Percentiles rank a stretch among this genome's conserved stretches.
Evolutionary conservation across 1,140 invertebrate genomes (phyloP).

Genomic region (Platorchestia sp.): DNA sequence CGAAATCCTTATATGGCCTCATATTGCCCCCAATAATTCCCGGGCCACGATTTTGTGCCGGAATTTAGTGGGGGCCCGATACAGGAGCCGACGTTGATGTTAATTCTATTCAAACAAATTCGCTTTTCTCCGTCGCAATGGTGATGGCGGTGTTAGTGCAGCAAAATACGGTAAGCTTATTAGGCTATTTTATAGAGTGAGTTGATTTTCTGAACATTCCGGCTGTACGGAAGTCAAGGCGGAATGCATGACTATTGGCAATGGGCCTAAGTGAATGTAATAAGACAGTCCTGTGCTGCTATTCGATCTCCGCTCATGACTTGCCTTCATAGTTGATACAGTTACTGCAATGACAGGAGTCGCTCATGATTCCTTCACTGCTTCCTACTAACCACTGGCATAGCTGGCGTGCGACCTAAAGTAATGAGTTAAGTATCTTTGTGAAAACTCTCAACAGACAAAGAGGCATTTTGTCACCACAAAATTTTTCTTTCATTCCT

Average conservation of each 20-base stretch:
- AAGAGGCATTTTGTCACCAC: too few species aligned
- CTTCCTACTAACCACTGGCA: too few species aligned
- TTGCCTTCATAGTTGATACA: neutral
- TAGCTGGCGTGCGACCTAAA: too few species aligned
- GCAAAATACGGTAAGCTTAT: slow-evolving; percentile 53
- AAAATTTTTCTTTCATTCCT: too few species aligned
- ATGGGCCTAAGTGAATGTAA: neutral
- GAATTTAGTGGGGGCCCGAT: slow-evolving; percentile 42
- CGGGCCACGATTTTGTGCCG: neutral
- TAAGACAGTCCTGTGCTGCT: neutral
- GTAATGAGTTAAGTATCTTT: too few species aligned
- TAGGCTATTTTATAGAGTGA: slow-evolving; percentile 40
- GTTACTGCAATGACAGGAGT: neutral
- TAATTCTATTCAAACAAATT: slow-evolving; percentile 56
- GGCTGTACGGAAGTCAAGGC: neutral
- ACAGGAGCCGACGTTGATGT: slow-evolving; percentile 46
- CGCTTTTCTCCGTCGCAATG: slow-evolving; percentile 42
- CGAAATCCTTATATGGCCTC: slow-evolving; percentile 48
- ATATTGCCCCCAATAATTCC: slow-evolving; percentile 53
- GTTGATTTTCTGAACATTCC: slow-evolving; percentile 28
- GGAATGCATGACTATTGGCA: slow-evolving; percentile 12
- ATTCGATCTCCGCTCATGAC: neutral
- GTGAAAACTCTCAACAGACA: too few species aligned
- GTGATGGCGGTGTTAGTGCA: slow-evolving; percentile 50
- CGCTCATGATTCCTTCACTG: neutral